phyloP scores from a whole-genome alignment of 2,888 invertebrate genomes.

The Branchinecta sandiegonensis region DNA sequence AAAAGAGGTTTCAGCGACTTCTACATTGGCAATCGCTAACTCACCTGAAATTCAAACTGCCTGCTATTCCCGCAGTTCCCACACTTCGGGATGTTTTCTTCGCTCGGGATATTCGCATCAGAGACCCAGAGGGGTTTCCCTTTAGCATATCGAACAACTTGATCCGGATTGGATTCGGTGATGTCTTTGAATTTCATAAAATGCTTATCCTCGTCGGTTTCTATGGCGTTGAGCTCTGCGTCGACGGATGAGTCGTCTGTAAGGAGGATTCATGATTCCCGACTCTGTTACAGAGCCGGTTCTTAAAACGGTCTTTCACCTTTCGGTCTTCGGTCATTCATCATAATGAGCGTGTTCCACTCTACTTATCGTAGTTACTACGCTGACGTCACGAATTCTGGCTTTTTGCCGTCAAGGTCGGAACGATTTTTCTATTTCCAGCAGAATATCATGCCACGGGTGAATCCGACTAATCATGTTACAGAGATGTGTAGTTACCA shows the following conservation, averaged over 20 bases:
- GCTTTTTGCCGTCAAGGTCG: no score
- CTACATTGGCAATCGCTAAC: slow-evolving; percentile 23
- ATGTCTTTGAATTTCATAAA: slow-evolving; percentile 62
- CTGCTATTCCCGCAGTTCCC: slow-evolving; percentile 55
- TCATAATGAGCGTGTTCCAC: no score
- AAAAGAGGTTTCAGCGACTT: no score
- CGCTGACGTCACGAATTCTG: no score
- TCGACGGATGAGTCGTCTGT: slow-evolving; percentile 44
- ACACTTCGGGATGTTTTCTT: slow-evolving; percentile 51
- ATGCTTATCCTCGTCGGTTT: slow-evolving; percentile 51
- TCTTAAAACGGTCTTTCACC: no score
- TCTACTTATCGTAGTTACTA: no score
- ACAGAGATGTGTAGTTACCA: no score
- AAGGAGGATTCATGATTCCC: slow-evolving; percentile 21
- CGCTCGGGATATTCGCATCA: slow-evolving; percentile 38
- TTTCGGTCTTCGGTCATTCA: no score
- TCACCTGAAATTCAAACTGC: slow-evolving; percentile 77
- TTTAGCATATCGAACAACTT: slow-evolving; percentile 64
- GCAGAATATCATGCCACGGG: no score
- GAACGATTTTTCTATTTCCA: no score
- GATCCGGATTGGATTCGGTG: slow-evolving; percentile 55
- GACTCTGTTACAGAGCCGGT: no score
- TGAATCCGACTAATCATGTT: no score
- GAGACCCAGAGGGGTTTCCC: slow-evolving; percentile 72
- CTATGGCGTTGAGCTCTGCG: slow-evolving; percentile 51